Evolutionary conservation across 2,113 vertebrate genomes (phyloP), one percentile per base, ranked within the genome.

Genomic region (Notiomystis cincta): DNA sequence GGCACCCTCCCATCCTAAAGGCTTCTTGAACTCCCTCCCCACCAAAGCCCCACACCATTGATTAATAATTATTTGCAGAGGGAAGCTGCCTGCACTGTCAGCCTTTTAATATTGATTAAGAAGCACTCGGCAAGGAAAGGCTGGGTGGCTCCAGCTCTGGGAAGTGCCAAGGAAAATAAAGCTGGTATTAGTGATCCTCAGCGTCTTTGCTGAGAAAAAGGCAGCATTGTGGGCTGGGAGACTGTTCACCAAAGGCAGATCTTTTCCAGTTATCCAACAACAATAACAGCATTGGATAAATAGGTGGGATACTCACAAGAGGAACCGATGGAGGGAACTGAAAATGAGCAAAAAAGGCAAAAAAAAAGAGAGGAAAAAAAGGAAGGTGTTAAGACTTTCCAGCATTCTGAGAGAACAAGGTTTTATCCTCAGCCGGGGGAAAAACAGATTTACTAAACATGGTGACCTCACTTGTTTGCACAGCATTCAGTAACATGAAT

Each of bases 381-480:
- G 66, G 90, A 65, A 79, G 48, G 84, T 24, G 22, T 95, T 97
- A 97, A 90, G 86, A 97, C 91, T 97, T 98, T 98, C 97, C 97
- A 97, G 87, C 56, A 44, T 95, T 82, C 69, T 86, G 73, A 92
- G 89, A 94, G 97, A 94, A 87, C 85, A 88, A 75, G 86, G 79
- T 97, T 96, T 98, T 95, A 94, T 92, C 97, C 96, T 93, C 73
- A 84, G 86, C 19, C 5, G 17, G 60, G 91, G 93, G 86, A 90
- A 97, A 97, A 96, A 95, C 94, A 90, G 96, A 97, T 97, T 96
- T 97, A 97, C 97, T 96, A 97, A 97, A 97, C 93, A 97, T 22
- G 6, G 89, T 98, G 97, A 98, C 81, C 89, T 98, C 94, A 98
- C 95, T 94, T 98, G 97, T 98, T 98, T 98, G 97, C 96, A 97